phyloP scores from a whole-genome alignment of 2,888 invertebrate genomes.

The Lycaena phlaeas region DNA sequence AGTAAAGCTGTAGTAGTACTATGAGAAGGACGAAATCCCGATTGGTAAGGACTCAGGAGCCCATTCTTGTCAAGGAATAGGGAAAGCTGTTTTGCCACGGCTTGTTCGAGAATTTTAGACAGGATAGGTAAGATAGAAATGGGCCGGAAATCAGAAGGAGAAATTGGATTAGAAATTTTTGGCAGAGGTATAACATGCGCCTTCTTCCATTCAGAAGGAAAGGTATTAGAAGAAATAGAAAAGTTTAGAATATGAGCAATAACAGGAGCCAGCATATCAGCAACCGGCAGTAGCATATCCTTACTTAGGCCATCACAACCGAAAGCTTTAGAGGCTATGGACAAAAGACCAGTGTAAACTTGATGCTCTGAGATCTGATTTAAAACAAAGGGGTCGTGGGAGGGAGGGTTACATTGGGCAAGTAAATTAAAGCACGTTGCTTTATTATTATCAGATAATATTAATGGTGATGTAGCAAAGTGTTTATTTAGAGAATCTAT shows the following conservation, averaged over 20 bases:
- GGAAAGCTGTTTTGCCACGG: no score
- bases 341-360: not conserved
- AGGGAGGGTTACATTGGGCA: not conserved
- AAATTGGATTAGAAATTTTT: not conserved
- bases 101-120: no score
- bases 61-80: no score
- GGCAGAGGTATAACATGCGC: not conserved
- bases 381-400: not conserved
- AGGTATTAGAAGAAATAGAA: not conserved
- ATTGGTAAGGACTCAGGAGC: no score
- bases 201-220: not conserved
- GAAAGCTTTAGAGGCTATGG: no score
- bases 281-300: not conserved
- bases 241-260: not conserved
- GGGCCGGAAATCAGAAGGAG: not conserved
- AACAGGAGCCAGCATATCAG: not conserved
- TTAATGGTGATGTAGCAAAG: not conserved
- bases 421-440: not conserved
- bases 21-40: no score
- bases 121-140: not conserved
- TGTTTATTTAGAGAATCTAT: not conserved
- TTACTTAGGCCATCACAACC: slow-evolving; percentile 1
- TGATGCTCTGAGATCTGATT: not conserved
- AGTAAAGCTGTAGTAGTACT: no score
- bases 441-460: not conserved